phyloP scores from a whole-genome alignment of 30 jellyfish, hydroid and myxozoan genomes.

The Turritopsis rubra region DNA sequence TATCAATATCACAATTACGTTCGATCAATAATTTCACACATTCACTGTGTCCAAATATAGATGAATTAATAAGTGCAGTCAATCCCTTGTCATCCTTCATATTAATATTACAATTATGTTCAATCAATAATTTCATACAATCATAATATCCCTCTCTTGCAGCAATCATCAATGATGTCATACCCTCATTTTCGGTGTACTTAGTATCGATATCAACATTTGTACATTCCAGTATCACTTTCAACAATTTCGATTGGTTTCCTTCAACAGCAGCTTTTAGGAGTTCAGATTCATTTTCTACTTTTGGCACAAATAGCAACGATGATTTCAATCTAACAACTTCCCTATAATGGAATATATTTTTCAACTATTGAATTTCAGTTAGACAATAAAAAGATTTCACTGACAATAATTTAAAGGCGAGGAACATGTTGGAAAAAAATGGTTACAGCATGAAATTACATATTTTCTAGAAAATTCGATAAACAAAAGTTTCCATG shows the following conservation, averaged over 20 bases:
- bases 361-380: too few species aligned
- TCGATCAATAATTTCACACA: not conserved
- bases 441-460: too few species aligned
- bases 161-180: not conserved
- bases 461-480: too few species aligned
- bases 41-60: not conserved
- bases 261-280: not conserved
- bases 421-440: too few species aligned
- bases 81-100: not conserved
- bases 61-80: not conserved
- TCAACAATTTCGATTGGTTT: not conserved
- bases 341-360: not conserved
- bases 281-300: not conserved
- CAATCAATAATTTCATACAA: not conserved
- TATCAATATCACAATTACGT: not conserved
- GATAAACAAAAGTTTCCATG: too few species aligned
- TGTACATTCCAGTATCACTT: not conserved
- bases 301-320: not conserved
- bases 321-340: not conserved
- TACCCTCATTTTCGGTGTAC: not conserved
- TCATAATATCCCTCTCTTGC: not conserved
- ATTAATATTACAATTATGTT: not conserved
- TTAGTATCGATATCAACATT: not conserved
- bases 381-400: too few species aligned
- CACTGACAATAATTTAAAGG: too few species aligned